Evolutionary conservation across 2,888 invertebrate species (phyloP), one percentile per base, ranked within the genome.

Genomic region (Miltochrista miniata): DNA sequence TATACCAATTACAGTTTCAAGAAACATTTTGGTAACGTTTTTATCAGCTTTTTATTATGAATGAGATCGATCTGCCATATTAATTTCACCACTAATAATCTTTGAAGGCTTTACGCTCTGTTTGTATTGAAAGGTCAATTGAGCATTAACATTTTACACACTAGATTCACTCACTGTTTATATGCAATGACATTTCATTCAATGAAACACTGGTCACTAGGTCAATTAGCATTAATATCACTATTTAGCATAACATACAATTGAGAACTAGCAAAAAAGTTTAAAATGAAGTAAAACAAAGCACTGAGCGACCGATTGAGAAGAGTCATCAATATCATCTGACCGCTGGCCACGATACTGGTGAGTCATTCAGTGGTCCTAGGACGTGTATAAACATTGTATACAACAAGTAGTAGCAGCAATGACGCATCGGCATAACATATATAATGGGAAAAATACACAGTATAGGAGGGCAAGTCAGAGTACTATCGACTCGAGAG

Each of bases 311-410:
- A 66, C 64, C 64, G 78, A 72, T 81, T 71, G 72, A 73, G 66
- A 81, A 77, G 72, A 66, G 64, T 68, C 71, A 75, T 68, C 72
- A 79, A 70, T 81, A 85, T 85, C 85, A 86, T 79, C 79, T 78
- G 77, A 76, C 76, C 67, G 79, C 76, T 24, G 79, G 77, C 74
- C 70, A 68, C 65, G 51, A 54, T 59, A 63, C 59, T 59, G 68
- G 69, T 89, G 89, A 90, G 78, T 89, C 90, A 90, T 69, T 64
- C 82, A 74, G 81, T 80, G 79, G 76, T 81, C 83, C 79, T 77
- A 83, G 74, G 78, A 75, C 74, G 76, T 78, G 72, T 79, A 83
- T 84, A 85, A 87, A 87, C 83, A 86, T 72, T 80, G 79, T 79
- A 68, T 54, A 58, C 76, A 71, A 74, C 68, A 74, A 76, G 80